phyloP scores from a whole-genome alignment of 2,113 vertebrate species.

The Ailuropoda melanoleuca region DNA sequence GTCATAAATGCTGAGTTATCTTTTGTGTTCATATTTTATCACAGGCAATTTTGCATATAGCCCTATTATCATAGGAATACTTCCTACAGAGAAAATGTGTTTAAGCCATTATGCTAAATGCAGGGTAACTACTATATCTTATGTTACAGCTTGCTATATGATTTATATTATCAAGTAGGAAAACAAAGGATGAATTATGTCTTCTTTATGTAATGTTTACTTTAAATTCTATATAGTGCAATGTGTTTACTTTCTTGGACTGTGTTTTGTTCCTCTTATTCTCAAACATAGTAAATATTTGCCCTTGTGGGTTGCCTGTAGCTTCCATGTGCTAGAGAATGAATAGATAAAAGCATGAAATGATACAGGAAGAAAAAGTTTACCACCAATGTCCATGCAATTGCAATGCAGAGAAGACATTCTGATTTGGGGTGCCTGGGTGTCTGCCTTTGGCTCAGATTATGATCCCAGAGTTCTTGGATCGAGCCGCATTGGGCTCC shows the following conservation, averaged over 20 bases:
- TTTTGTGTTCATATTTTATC: conserved; percentile 55
- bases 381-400: background rate
- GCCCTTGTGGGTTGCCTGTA: background rate
- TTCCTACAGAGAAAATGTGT: conserved; percentile 59
- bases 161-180: conserved; percentile 47
- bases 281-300: conserved; percentile 55
- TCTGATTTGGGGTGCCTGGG: background rate
- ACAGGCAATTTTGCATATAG: conserved; percentile 41
- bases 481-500: background rate
- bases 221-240: conserved; percentile 51
- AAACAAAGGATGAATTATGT: conserved; percentile 51
- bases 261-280: background rate
- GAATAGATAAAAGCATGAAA: conserved; percentile 29
- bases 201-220: conserved; percentile 43
- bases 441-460: background rate
- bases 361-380: conserved; percentile 32
- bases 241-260: conserved; percentile 25
- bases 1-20: conserved; percentile 49
- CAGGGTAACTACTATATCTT: conserved; percentile 45
- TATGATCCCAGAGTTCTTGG: background rate
- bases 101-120: conserved; percentile 51
- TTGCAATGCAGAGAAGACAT: background rate
- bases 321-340: background rate
- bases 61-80: conserved; percentile 39
- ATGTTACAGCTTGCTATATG: background rate